Evolutionary conservation across 2,113 vertebrate species (phyloP).

Genomic region (Clinocottus analis): DNA sequence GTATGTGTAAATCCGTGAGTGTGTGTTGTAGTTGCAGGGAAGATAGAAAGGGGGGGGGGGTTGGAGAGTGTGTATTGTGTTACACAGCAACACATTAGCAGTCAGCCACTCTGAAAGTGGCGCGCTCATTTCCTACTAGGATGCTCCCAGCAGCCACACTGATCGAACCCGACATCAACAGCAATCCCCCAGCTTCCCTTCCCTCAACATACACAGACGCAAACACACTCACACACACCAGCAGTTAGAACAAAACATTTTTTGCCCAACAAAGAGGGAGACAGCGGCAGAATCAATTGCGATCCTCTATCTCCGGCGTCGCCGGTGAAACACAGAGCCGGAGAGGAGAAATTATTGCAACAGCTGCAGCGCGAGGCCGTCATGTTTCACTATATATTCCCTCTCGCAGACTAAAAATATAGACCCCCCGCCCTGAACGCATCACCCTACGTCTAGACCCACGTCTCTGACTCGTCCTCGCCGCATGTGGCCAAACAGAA

Average conservation of each 20-base stretch:
- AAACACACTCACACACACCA: slow-evolving; percentile 6
- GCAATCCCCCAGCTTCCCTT: slow-evolving; percentile 27
- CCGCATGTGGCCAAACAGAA: slow-evolving; percentile 43
- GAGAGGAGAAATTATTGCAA: slow-evolving; percentile 31
- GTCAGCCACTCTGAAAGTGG: slow-evolving; percentile 54
- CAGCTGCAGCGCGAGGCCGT: slow-evolving; percentile 25
- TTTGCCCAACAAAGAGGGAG: slow-evolving; percentile 29
- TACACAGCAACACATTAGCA: slow-evolving; percentile 73
- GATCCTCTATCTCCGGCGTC: slow-evolving; percentile 41
- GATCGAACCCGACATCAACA: slow-evolving; percentile 62
- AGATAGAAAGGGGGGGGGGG: not conserved
- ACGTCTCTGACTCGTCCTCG: slow-evolving; percentile 2
- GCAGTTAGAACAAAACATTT: slow-evolving; percentile 24
- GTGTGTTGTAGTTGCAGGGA: slow-evolving; percentile 1
- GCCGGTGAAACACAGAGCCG: slow-evolving; percentile 16
- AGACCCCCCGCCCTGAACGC: slow-evolving; percentile 8
- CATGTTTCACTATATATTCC: slow-evolving; percentile 43
- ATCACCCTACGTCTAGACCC: slow-evolving; percentile 37
- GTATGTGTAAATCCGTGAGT: not conserved
- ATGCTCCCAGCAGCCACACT: slow-evolving; percentile 60
- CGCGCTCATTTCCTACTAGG: slow-evolving; percentile 51
- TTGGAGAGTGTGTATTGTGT: slow-evolving; percentile 53
- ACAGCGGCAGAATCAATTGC: slow-evolving; percentile 47
- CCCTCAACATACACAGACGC: slow-evolving; percentile 5
- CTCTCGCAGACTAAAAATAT: slow-evolving; percentile 41